A percentile compares a stretch with the other conserved stretches of the same genome.
Evolutionary conservation across 2,888 invertebrate species (phyloP).

Genomic region (Stenoptilia bipunctidactyla): DNA sequence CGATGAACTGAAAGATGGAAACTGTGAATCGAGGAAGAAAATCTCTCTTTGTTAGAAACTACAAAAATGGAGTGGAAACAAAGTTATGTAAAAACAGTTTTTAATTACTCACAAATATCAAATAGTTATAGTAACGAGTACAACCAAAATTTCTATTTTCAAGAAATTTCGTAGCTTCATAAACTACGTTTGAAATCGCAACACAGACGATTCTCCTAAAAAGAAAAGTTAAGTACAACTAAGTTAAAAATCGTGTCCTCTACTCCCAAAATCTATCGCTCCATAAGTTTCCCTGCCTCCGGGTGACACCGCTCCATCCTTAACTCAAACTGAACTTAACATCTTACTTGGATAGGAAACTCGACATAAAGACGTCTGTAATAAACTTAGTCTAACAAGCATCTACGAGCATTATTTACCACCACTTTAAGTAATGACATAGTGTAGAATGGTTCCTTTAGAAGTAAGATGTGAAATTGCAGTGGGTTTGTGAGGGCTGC

Average conservation of each 20-base stretch:
- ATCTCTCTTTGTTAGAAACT: too few species aligned
- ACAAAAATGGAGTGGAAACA: too few species aligned
- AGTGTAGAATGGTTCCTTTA: too few species aligned
- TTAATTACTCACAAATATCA: too few species aligned
- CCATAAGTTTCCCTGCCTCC: conserved; percentile 22
- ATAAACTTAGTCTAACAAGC: conserved; percentile 35
- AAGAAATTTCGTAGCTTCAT: too few species aligned
- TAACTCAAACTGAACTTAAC: conserved; percentile 26
- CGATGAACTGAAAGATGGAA: too few species aligned
- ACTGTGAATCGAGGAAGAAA: too few species aligned
- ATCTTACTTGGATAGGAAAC: conserved; percentile 24
- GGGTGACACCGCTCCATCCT: conserved; percentile 22
- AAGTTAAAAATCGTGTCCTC: conserved; percentile 27
- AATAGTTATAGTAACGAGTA: too few species aligned
- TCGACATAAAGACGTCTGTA: conserved; percentile 26
- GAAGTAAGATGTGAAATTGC: neutral
- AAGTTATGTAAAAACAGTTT: too few species aligned
- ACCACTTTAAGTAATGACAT: conserved; percentile 7
- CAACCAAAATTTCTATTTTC: too few species aligned
- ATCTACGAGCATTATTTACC: conserved; percentile 32
- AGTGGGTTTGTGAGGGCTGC: neutral
- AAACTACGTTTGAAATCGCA: too few species aligned
- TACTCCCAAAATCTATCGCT: conserved; percentile 21
- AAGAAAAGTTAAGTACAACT: conserved; percentile 4
- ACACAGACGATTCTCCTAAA: too few species aligned